Evolutionary conservation across 2,113 vertebrate genomes (phyloP).

Genomic region (Lepus timidus): DNA sequence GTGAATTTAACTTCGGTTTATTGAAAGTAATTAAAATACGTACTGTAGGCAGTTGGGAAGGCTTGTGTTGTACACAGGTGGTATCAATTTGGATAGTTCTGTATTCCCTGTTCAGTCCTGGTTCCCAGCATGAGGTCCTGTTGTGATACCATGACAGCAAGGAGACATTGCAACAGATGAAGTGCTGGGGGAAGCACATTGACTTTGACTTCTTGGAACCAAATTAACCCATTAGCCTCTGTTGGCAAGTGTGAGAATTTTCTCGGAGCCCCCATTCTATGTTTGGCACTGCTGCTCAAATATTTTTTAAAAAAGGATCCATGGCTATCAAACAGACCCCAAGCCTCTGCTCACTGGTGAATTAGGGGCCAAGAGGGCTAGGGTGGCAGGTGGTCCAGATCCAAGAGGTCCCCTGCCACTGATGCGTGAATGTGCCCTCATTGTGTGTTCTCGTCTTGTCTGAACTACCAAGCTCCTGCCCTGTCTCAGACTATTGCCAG

Average conservation of each 20-base stretch:
- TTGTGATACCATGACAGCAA: neutral
- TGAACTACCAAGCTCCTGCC: neutral
- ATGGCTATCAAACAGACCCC: too few relatives aligned
- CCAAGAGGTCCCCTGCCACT: neutral
- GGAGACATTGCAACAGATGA: neutral
- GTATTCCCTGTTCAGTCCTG: neutral
- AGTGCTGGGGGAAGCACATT: neutral
- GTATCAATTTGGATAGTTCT: neutral
- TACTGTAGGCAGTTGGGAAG: neutral
- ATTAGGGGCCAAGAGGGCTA: neutral
- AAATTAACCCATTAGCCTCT: neutral
- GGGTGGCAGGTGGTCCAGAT: neutral
- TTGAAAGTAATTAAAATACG: constrained; percentile 45
- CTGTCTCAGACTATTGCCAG: neutral
- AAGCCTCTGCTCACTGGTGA: neutral
- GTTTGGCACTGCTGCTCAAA: neutral
- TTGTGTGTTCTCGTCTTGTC: neutral
- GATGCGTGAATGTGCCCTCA: neutral
- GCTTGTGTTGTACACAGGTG: neutral
- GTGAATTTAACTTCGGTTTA: constrained; percentile 63
- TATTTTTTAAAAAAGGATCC: neutral
- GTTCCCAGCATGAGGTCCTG: neutral
- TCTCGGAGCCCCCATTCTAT: neutral
- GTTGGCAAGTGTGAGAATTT: neutral
- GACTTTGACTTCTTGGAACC: neutral